These are phyloP conservation scores for Phataginus tricuspis DNA, from an alignment of 2,797 vertebrate genomes.

Conservation along the genomic window DNA sequence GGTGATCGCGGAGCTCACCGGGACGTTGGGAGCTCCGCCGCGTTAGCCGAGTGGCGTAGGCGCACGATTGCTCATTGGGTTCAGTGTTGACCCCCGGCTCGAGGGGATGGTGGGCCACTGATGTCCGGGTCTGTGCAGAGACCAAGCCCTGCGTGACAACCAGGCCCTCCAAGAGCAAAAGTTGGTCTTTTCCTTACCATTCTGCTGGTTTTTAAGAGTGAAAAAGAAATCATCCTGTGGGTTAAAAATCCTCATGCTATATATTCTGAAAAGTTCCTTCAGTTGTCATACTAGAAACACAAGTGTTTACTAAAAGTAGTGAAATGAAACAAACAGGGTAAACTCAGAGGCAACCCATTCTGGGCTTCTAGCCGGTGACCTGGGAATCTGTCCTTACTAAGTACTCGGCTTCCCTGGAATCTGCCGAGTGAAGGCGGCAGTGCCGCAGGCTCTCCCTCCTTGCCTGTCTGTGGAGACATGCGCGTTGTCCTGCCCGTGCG, in stretches of 20 bases:
- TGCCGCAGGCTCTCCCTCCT: neutral
- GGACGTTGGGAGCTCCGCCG: no score
- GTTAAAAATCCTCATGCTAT: neutral
- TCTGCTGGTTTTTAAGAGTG: neutral
- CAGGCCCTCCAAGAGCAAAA: neutral
- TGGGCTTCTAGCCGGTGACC: neutral
- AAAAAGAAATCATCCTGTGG: neutral
- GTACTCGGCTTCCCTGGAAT: neutral
- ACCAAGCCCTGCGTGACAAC: neutral
- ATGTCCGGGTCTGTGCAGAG: neutral
- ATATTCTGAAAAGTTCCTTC: neutral
- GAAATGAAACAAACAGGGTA: neutral
- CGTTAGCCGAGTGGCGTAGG: neutral
- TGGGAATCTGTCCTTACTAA: neutral
- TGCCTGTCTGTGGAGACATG: neutral
- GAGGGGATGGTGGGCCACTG: neutral
- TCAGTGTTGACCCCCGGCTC: neutral
- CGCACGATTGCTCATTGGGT: neutral
- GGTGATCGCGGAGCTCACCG: neutral
- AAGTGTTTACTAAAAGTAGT: constrained; percentile 22
- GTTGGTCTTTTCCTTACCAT: neutral
- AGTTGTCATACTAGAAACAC: neutral
- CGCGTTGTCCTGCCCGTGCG: neutral
- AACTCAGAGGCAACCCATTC: neutral
- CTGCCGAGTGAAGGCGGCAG: neutral